phyloP scores from a whole-genome alignment of 2,888 invertebrate genomes.

The Nemoura dubitans region DNA sequence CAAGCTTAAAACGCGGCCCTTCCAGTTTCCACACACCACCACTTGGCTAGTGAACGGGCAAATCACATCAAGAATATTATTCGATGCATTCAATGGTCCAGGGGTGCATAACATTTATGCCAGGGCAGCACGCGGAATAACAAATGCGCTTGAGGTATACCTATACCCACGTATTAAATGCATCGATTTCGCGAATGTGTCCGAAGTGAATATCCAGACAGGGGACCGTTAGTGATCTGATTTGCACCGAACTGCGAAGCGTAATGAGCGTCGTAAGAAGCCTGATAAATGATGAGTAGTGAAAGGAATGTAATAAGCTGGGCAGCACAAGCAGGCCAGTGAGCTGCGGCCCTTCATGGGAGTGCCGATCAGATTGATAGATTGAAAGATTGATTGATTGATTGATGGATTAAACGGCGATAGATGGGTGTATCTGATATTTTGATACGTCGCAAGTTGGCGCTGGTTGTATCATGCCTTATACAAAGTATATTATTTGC shows the following conservation, averaged over 20 bases:
- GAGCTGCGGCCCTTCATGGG: not conserved
- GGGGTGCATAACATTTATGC: no score
- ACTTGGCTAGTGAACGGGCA: not conserved
- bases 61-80: not conserved
- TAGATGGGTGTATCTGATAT: conserved; percentile 12
- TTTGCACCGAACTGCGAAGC: no score
- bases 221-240: no score
- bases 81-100: not conserved
- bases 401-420: not conserved
- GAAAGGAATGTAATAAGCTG: not conserved
- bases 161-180: no score
- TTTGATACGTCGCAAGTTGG: not conserved
- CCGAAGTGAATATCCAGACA: no score
- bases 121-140: no score
- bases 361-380: conserved; percentile 13
- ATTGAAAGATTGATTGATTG: conserved; percentile 16
- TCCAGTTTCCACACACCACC: not conserved
- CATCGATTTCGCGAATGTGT: no score
- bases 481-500: not conserved
- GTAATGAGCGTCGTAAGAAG: not conserved
- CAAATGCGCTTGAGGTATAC: no score
- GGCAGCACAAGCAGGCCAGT: not conserved
- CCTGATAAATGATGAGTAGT: not conserved
- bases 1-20: not conserved
- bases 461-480: not conserved